Evolutionary conservation across 2,888 invertebrate species (phyloP).

Genomic region (Osmoderma eremita): DNA sequence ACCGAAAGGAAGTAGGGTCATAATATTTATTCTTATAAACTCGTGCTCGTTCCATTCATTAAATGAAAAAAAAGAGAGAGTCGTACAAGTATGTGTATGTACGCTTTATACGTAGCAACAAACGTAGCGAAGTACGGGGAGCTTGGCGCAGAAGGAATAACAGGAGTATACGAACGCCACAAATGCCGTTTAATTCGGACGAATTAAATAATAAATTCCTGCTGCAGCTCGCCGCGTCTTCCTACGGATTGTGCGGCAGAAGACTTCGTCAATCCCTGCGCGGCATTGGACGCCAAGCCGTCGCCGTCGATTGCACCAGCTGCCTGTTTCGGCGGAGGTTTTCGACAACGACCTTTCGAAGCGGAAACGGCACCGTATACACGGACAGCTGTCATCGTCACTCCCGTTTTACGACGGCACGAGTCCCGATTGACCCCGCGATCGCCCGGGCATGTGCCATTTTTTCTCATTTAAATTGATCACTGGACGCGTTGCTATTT

Average conservation of each 20-base stretch:
- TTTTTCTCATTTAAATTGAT: constrained; percentile 33
- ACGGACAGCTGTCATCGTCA: constrained; percentile 11
- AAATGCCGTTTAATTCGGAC: constrained; percentile 59
- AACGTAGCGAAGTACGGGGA: constrained; percentile 5
- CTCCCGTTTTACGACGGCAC: constrained; percentile 32
- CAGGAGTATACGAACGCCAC: constrained; percentile 41
- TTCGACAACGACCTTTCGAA: not conserved
- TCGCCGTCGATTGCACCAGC: constrained; percentile 22
- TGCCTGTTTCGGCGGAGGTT: not conserved
- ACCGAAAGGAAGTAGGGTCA: constrained; percentile 62
- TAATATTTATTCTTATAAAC: constrained; percentile 61
- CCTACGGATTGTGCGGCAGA: not conserved
- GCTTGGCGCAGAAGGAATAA: constrained; percentile 42
- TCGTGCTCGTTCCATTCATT: constrained; percentile 61
- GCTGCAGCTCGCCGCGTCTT: constrained; percentile 17
- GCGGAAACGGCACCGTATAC: not conserved
- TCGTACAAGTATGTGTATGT: constrained; percentile 16
- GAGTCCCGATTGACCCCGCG: constrained; percentile 32
- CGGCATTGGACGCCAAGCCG: constrained; percentile 19
- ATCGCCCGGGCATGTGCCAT: constrained; percentile 17
- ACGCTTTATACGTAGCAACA: constrained; percentile 7
- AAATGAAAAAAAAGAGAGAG: constrained; percentile 40
- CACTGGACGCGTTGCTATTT: constrained; percentile 27
- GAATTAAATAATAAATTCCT: constrained; percentile 55
- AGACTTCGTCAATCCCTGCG: constrained; percentile 34